Base-by-base conservation (phyloP, 1,140 invertebrate genomes). In the Lasaia peninsularis region DNA sequence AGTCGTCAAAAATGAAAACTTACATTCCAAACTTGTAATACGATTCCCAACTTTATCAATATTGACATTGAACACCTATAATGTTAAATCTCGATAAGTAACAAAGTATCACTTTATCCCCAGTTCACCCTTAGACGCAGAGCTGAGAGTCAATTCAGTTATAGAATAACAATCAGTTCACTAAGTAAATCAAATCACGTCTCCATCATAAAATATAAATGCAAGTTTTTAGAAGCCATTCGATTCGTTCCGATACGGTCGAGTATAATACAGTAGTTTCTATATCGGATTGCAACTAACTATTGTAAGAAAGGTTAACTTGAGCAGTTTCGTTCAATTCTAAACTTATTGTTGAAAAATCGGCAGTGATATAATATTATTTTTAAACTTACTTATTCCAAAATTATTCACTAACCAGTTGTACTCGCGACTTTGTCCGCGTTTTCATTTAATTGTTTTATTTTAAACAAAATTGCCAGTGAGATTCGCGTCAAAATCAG, bases 141-240 rank as follows among this genome's bases (percentile, higher is more conserved):
- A 56, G 35, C 40, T 32, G 21, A 40, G 40, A 48, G 35, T 28
- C 37, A 31, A 31, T 40, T 56, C 53, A 52, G 51, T 55, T 56
- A 56, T 56, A 56, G 53, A 56, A 56, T 56, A 56, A 56, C 53
- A 56, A 56, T 62, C 44, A 59, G 51, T 48, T 57, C 52, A 44
- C 52, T 63, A 58, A 69, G 53, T 63, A 61, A 70, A 62, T 67
- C 64, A 55, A 62, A 67, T 66, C 67, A 70, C 67, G 67, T 70
- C 55, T 37, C 52, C 48, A 44, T 54, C 58, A 63, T 67, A 67
- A 70, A 70, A 70, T 67, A 67, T 63, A 65, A 67, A 58, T 60
- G 62, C 62, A 67, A 67, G 58, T 69, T 64, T 63, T 66, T 65
- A 65, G 62, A 63, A 62, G 63, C 63, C 55, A 63, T 73, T 68